Percentiles rank a stretch among this genome's conserved stretches.
Conservation (phyloP, 2,113 vertebrate species). For the Pseudopodoces humilis region DNA sequence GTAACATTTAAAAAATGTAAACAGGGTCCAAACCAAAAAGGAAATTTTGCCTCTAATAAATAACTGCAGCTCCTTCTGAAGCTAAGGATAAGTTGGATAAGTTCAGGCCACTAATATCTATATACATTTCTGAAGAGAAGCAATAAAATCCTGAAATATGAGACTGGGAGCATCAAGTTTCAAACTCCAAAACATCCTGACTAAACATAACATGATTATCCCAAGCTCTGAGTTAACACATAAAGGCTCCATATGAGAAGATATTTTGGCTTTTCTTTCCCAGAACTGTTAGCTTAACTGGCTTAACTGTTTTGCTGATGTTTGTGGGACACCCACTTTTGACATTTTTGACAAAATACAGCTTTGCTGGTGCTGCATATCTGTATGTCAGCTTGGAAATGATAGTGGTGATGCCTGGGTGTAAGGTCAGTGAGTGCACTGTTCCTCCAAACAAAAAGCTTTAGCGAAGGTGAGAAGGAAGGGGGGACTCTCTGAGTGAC, state of each 20-base stretch:
- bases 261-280: background rate
- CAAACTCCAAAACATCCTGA: constrained; percentile 21
- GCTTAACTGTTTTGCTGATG: background rate
- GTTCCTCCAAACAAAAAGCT: background rate
- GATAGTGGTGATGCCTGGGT: background rate
- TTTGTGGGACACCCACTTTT: background rate
- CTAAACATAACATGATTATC: background rate
- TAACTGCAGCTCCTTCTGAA: background rate
- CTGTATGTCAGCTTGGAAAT: background rate
- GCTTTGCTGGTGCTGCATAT: background rate
- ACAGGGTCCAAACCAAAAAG: background rate
- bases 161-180: background rate
- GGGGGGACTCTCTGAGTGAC: background rate
- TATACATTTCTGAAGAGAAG: background rate
- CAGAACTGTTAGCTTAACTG: background rate
- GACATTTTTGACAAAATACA: background rate
- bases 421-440: background rate
- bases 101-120: background rate
- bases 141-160: background rate
- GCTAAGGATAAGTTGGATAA: background rate
- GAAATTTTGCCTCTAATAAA: background rate
- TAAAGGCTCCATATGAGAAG: background rate
- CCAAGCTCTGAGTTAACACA: background rate
- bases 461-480: background rate
- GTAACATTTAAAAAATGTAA: background rate